Evolutionary conservation across 2,888 invertebrate genomes (phyloP).

Genomic region (Aphidoletes aphidimyza): DNA sequence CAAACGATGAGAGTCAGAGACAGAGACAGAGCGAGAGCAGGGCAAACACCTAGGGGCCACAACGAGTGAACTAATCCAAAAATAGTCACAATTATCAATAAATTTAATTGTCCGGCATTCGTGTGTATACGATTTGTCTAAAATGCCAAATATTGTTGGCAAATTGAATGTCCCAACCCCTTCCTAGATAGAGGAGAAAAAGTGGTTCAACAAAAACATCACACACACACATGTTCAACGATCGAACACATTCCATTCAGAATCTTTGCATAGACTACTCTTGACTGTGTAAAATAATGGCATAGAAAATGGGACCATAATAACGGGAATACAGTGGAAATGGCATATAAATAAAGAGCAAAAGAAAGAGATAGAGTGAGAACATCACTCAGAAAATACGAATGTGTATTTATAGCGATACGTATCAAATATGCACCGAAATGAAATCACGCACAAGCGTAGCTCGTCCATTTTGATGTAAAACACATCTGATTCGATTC

Average conservation of each 20-base stretch:
- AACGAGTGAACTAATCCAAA: not conserved
- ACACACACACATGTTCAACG: not conserved
- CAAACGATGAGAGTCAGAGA: not conserved
- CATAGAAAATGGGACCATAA: constrained; percentile 34
- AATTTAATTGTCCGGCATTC: too few relatives aligned
- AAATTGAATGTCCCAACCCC: too few relatives aligned
- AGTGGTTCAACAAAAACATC: not conserved
- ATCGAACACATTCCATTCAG: not conserved
- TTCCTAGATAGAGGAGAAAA: too few relatives aligned
- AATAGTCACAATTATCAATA: not conserved
- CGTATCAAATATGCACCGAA: constrained; percentile 21
- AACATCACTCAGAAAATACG: constrained; percentile 30
- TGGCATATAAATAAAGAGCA: not conserved
- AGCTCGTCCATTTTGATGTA: not conserved
- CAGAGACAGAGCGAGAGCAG: not conserved
- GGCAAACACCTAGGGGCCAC: not conserved
- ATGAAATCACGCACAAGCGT: constrained; percentile 9
- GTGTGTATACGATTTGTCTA: too few relatives aligned
- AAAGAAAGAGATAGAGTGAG: not conserved
- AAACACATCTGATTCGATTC: constrained; percentile 10
- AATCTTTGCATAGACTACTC: constrained; percentile 3
- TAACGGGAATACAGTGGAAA: not conserved
- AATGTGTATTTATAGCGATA: not conserved
- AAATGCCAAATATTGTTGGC: too few relatives aligned
- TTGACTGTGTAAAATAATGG: not conserved